Base-by-base conservation (phyloP, 2,888 invertebrate genomes). In the Ceraclea dissimilis region DNA sequence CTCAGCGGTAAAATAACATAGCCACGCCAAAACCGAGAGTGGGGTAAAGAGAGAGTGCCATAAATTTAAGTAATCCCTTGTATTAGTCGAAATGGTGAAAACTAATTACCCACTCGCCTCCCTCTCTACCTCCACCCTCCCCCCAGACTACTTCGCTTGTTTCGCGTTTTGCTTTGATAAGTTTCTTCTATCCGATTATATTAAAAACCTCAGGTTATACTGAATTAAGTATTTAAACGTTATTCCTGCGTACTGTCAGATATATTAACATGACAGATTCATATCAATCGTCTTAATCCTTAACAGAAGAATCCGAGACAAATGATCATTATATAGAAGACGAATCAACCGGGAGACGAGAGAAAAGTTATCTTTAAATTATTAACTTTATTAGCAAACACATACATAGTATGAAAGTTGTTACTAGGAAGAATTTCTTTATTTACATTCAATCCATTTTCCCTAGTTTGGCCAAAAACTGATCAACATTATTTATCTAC, bases 51-150 rank as follows among this genome's bases (percentile, higher is more conserved):
- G 54, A 46, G 52, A 46, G 54, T 52, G 51, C 56, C 53, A 56
- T 59, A 59, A 59, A 59, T 59, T 59, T 53, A 52, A 50, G 56
- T 52, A 56, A 59, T 55, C 53, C 59, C 59, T 52, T 56, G 59
- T 56, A 59, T 59, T 59, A 59, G 59, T 59, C 59, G 39, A 56
- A 59, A 59, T 59, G 54, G 59, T 56, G 59, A 59, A 59, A 59
- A 59, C 59, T 59, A 59, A 59, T 59, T 59, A 56, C 59, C 59
- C 50, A 44, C 55, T 33, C 52, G 26, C 39, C 57, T 18, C n/a
- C 26, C n/a, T n/a, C n/a, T n/a, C n/a, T n/a, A n/a, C n/a, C 44
- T 47, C 16, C 51, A 18, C 46, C 46, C 18, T 20, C 46, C 5
- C 46, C 18, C 39, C n/a, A 16, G 13, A 16, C 39, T 39, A 39